Percentiles rank a stretch among this genome's conserved stretches.
Evolutionary conservation across 2,888 invertebrate species (phyloP).

Genomic region (Caenorhabditis plicata): DNA sequence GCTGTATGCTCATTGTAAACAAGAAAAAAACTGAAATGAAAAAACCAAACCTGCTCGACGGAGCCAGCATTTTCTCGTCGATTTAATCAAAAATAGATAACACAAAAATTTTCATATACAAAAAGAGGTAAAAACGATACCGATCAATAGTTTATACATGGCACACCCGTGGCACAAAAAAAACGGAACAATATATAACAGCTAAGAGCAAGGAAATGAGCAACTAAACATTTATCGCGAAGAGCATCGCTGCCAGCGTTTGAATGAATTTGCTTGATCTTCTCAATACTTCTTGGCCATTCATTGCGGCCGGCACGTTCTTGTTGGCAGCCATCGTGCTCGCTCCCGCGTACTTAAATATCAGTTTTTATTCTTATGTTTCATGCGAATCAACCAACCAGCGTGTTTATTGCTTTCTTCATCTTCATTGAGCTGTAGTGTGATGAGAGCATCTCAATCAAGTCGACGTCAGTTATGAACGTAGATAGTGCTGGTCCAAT

Average conservation of each 20-base stretch:
- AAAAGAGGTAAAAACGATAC: too few species aligned
- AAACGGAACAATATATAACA: too few species aligned
- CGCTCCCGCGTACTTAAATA: slow-evolving; percentile 16
- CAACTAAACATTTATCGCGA: too few species aligned
- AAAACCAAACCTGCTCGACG: too few species aligned
- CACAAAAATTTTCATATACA: too few species aligned
- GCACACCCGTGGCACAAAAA: too few species aligned
- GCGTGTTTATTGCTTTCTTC: slow-evolving; percentile 17
- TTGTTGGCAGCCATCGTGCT: slow-evolving; percentile 15
- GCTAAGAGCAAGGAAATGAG: too few species aligned
- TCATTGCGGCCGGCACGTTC: slow-evolving; percentile 4
- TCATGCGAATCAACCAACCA: slow-evolving; percentile 10
- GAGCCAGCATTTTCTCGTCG: too few species aligned
- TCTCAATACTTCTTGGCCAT: slow-evolving; percentile 8
- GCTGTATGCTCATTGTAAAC: too few species aligned
- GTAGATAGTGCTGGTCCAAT: slow-evolving; percentile 22
- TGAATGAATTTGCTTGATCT: slow-evolving; percentile 6
- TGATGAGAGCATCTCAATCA: slow-evolving; percentile 14
- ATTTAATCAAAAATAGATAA: too few species aligned
- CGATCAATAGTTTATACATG: too few species aligned
- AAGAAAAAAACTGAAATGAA: too few species aligned
- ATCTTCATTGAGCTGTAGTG: slow-evolving; percentile 11
- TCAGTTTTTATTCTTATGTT: not conserved
- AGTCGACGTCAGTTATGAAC: slow-evolving; percentile 10
- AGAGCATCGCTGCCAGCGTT: slow-evolving; percentile 10